phyloP scores from a whole-genome alignment of 2,113 vertebrate species.

The Cephalopterus ornatus region DNA sequence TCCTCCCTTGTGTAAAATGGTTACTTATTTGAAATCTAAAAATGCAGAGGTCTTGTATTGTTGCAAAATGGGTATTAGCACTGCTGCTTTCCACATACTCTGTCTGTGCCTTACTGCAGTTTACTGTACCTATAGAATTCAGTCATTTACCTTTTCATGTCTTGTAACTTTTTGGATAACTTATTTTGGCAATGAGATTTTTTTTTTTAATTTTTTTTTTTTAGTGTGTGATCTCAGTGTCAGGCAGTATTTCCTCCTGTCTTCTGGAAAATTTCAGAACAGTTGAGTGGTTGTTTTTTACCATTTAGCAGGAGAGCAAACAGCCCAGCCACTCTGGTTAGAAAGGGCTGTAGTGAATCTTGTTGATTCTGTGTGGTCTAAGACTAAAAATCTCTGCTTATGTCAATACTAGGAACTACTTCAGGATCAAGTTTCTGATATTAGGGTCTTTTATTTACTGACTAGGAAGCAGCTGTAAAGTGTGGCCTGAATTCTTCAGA shows the following conservation, averaged over 20 bases:
- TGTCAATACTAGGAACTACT: not conserved
- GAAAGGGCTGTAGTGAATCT: not conserved
- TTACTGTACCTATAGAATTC: not conserved
- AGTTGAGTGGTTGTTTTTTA: not conserved
- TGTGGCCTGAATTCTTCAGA: not conserved
- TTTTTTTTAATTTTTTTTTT: not conserved
- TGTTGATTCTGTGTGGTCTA: accelerated
- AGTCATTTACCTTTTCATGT: not conserved
- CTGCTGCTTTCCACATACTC: not conserved
- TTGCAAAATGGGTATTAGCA: not conserved
- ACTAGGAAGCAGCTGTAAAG: not conserved
- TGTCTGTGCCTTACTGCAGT: not conserved
- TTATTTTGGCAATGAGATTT: not conserved
- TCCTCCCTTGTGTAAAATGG: not conserved
- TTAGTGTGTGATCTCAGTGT: not conserved
- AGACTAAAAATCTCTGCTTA: not conserved
- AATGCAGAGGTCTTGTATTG: not conserved
- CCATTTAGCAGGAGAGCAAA: not conserved
- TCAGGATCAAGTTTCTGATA: not conserved
- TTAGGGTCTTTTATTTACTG: not conserved
- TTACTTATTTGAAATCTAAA: not conserved
- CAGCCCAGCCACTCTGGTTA: not conserved
- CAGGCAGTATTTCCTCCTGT: not conserved
- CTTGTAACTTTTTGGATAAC: not conserved
- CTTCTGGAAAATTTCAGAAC: not conserved